These are phyloP conservation scores for Thalassoma bifasciatum DNA, from an alignment of 2,113 vertebrate species.

Conservation along the genomic window DNA sequence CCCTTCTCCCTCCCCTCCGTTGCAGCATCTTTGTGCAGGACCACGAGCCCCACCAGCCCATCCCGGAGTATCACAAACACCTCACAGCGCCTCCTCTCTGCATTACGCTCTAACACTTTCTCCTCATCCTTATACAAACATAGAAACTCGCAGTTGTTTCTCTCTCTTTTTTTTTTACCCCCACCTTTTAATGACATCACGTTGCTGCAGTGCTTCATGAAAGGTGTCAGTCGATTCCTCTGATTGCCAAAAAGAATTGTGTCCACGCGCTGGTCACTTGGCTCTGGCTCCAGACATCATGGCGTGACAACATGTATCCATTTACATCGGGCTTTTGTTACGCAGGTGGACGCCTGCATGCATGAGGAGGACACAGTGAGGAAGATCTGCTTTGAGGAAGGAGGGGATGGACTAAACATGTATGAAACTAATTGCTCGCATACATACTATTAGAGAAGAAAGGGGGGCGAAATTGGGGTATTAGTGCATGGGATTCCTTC, in stretches of 20 bases:
- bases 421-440: constrained; percentile 66
- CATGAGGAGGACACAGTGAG: constrained; percentile 43
- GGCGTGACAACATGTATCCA: constrained; percentile 61
- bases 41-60: constrained; percentile 58
- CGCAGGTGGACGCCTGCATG: constrained; percentile 63
- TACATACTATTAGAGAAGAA: constrained; percentile 36
- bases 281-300: constrained; percentile 69
- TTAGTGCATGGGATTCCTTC: constrained; percentile 73
- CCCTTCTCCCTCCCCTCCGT: constrained; percentile 26
- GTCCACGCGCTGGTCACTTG: constrained; percentile 53
- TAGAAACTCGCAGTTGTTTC: not conserved
- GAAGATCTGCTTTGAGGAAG: constrained; percentile 47
- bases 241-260: constrained; percentile 25
- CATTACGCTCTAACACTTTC: constrained; percentile 14
- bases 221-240: constrained; percentile 66
- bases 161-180: too few species aligned
- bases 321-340: constrained; percentile 42
- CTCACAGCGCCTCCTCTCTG: constrained; percentile 39
- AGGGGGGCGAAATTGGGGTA: not conserved
- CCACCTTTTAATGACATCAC: constrained; percentile 67
- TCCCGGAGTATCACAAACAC: constrained; percentile 60
- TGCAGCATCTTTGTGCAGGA: constrained; percentile 66
- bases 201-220: constrained; percentile 73
- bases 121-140: constrained; percentile 5
- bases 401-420: constrained; percentile 55